Conservation (phyloP, 2,113 vertebrate genomes). For the Spilogale gracilis region DNA sequence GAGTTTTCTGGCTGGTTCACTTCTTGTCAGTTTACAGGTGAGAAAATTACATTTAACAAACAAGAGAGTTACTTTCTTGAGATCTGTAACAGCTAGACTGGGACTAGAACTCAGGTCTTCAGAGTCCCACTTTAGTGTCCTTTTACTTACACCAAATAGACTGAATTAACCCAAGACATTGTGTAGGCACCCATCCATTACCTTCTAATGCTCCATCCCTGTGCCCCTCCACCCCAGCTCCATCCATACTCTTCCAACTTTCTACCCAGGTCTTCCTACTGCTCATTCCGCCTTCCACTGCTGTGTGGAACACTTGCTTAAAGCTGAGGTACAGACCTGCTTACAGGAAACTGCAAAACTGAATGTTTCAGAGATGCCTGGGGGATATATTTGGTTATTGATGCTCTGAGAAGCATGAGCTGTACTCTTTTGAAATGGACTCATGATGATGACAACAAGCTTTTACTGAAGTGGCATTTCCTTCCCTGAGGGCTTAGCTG, state of each 20-base stretch:
- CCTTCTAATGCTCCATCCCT: background rate
- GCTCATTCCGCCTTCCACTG: background rate
- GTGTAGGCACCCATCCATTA: background rate
- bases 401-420: slow-evolving; percentile 62
- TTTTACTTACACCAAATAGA: background rate
- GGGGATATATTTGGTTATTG: slow-evolving; percentile 71
- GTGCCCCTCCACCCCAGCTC: background rate
- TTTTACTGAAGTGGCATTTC: slow-evolving; percentile 75
- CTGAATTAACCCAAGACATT: background rate
- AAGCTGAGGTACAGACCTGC: background rate
- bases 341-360: slow-evolving; percentile 53
- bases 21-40: background rate
- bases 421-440: slow-evolving; percentile 67
- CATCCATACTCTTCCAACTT: background rate
- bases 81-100: background rate
- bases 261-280: background rate
- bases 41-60: background rate
- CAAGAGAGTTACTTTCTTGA: background rate
- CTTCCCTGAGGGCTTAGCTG: slow-evolving; percentile 53
- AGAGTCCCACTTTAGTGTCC: background rate
- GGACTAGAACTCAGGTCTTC: background rate
- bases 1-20: background rate
- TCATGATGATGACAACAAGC: slow-evolving; percentile 70
- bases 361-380: slow-evolving; percentile 68
- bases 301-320: background rate